Base-by-base conservation (phyloP, 1,140 invertebrate species). In the Zaprionus africanus region DNA sequence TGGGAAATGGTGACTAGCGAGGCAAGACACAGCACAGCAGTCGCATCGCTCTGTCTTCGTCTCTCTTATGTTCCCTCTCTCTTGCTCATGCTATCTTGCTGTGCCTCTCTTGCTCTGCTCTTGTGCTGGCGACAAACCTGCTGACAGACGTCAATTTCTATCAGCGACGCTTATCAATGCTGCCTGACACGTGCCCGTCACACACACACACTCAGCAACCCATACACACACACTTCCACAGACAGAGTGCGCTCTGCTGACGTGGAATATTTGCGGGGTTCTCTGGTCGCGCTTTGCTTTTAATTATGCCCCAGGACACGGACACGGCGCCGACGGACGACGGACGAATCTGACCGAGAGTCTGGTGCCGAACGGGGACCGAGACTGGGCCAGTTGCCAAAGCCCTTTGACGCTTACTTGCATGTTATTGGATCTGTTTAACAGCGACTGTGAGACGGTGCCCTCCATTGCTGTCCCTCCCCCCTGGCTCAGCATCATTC, bases 371-470 rank as follows among this genome's bases (percentile, higher is more conserved):
- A 31, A 31, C 28, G 46, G 36, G 36, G 34, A n/a, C 24, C 13
- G n/a, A 34, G 38, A 67, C 66, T 79, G 80, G 57, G 73, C 53
- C 24, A 61, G 57, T 41, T 76, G 74, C 57, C 79, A 79, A 76
- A 67, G 59, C 38, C 22, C 26, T 64, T 64, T 83, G 83, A 87
- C 78, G 68, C 67, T 80, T 75, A 72, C 69, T 68, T 65, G 57
- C 78, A 84, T 88, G 84, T 88, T 88, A 88, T 88, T 67, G 78
- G 81, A 51, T 76, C 70, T 88, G 84, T 83, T 72, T 15, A 69
- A 81, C 80, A 83, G 56, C 53, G 15, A 38, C 24, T 24, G 31
- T 31, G 53, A 62, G 65, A 38, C 34, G 5, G 19, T 46, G 17
- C 19, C 17, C 22, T 15, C 38, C 38, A 41, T n/a, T 41, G 38